These are phyloP conservation scores for Mystacornis crossleyi DNA, from an alignment of 2,113 vertebrate genomes.

Conservation along the genomic window DNA sequence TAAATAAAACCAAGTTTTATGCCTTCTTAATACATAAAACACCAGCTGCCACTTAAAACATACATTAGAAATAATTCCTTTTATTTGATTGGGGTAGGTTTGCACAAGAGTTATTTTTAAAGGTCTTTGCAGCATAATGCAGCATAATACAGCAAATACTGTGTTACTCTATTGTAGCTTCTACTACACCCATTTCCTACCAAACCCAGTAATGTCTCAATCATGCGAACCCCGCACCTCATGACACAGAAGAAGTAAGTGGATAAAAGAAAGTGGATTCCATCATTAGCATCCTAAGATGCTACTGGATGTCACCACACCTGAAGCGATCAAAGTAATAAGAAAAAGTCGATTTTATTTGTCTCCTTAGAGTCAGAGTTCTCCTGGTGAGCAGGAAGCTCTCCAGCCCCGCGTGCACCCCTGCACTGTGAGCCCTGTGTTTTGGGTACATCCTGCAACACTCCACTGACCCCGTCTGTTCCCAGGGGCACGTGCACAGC, in stretches of 20 bases:
- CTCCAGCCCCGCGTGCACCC: fast-evolving
- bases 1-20: neutral
- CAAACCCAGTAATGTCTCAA: neutral
- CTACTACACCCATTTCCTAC: neutral
- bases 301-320: neutral
- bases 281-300: neutral
- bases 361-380: neutral
- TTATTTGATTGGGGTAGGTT: neutral
- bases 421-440: neutral
- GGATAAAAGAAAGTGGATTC: neutral
- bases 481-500: fast-evolving
- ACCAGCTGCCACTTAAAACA: neutral
- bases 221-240: neutral
- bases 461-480: neutral
- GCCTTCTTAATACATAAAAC: neutral
- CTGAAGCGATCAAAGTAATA: neutral
- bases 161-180: neutral
- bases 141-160: neutral
- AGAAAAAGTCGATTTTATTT: neutral
- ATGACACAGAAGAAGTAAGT: neutral
- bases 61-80: neutral
- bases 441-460: neutral
- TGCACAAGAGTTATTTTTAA: neutral
- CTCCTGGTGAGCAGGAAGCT: neutral
- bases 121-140: neutral